Conservation (phyloP, 2,113 vertebrate species). For the Ifrita kowaldi region DNA sequence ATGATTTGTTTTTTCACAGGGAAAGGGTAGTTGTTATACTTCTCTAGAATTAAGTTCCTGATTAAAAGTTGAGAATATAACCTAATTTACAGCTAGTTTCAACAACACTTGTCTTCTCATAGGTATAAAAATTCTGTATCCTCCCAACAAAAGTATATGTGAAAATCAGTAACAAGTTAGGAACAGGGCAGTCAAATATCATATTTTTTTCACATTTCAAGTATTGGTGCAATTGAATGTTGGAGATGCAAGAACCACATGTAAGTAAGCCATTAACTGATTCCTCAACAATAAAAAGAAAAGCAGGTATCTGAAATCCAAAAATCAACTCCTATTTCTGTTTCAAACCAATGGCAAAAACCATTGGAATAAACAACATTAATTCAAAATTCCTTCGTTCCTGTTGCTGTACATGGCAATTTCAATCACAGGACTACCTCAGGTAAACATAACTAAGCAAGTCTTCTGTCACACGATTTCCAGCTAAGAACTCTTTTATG, state of each 20-base stretch:
- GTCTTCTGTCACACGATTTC: not conserved
- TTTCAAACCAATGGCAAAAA: not conserved
- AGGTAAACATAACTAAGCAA: slow-evolving; percentile 26
- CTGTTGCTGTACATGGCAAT: not conserved
- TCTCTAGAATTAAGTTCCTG: not conserved
- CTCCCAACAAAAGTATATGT: not conserved
- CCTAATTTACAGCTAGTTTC: not conserved
- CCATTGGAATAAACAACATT: not conserved
- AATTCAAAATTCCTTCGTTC: not conserved
- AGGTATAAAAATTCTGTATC: not conserved
- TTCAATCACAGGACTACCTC: not conserved
- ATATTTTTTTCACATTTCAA: not conserved
- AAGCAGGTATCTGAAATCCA: not conserved
- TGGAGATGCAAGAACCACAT: not conserved
- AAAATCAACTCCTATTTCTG: not conserved
- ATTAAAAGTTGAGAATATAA: not conserved
- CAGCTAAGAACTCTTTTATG: slow-evolving; percentile 23
- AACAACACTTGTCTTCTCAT: not conserved
- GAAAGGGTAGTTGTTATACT: not conserved
- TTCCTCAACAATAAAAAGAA: not conserved
- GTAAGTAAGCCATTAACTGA: not conserved
- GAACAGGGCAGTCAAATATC: not conserved
- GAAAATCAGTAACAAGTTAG: not conserved
- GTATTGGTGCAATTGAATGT: not conserved
- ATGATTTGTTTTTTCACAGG: not conserved